These are phyloP conservation scores for Chaetorhynchus papuensis DNA, from an alignment of 2,113 vertebrate genomes.

Conservation along the genomic window DNA sequence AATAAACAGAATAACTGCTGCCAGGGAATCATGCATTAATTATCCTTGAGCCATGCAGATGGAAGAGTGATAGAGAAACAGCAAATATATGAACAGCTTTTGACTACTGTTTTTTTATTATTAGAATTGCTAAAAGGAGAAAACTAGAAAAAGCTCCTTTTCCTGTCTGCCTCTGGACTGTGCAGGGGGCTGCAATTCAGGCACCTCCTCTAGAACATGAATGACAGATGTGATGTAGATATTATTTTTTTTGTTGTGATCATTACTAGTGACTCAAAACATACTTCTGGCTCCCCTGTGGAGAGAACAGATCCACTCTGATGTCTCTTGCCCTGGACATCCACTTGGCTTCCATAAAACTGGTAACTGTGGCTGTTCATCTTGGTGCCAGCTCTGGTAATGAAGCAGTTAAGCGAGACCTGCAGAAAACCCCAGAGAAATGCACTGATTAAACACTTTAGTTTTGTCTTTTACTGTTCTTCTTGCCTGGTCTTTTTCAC, in stretches of 20 bases:
- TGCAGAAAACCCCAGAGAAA: constrained; percentile 1
- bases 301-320: background rate
- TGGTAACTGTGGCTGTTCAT: background rate
- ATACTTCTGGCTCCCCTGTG: background rate
- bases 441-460: background rate
- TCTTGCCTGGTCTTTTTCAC: constrained; percentile 4
- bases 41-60: background rate
- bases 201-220: background rate
- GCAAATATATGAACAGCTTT: background rate
- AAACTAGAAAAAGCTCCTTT: background rate
- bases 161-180: background rate
- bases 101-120: background rate
- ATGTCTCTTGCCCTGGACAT: background rate
- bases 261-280: background rate
- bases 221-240: background rate
- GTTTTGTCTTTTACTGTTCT: background rate
- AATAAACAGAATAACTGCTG: background rate
- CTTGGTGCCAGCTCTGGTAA: background rate
- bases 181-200: background rate
- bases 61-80: background rate
- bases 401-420: background rate
- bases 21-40: background rate
- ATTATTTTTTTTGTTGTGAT: background rate
- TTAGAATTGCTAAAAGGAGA: background rate
- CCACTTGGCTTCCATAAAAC: background rate